Evolutionary conservation across 2,888 invertebrate species (phyloP).

Genomic region (Yponomeuta plumbellus): DNA sequence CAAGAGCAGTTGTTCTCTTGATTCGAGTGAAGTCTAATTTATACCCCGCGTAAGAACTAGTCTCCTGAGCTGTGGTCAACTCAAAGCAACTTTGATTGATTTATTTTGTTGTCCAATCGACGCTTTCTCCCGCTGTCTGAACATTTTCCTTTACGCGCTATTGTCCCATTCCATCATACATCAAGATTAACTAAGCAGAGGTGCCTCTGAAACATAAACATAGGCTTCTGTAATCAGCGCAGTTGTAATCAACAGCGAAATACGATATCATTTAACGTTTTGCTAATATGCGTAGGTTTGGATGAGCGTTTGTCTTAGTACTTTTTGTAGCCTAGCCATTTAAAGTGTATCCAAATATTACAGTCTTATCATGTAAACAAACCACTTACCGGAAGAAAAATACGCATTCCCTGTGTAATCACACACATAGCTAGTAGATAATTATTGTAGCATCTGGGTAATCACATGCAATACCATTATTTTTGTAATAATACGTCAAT

Average conservation of each 20-base stretch:
- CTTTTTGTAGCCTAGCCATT: neutral
- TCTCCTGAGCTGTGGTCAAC: neutral
- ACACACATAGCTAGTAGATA: too few relatives aligned
- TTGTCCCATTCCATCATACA: slow-evolving; percentile 41
- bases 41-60: neutral
- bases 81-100: slow-evolving; percentile 36
- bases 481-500: too few relatives aligned
- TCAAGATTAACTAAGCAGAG: neutral
- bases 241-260: slow-evolving; percentile 6
- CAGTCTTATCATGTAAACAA: too few relatives aligned
- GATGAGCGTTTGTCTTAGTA: neutral
- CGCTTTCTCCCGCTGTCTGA: slow-evolving; percentile 55
- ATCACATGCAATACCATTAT: too few relatives aligned
- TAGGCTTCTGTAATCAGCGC: neutral
- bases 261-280: neutral
- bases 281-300: neutral
- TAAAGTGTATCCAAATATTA: too few relatives aligned
- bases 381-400: too few relatives aligned
- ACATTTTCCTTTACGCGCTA: slow-evolving; percentile 66
- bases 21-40: neutral
- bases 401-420: too few relatives aligned
- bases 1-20: neutral
- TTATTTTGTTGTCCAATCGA: slow-evolving; percentile 62
- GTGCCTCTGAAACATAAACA: slow-evolving; percentile 18
- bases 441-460: too few relatives aligned